phyloP scores from a whole-genome alignment of 2,113 vertebrate genomes.

The Daboia siamensis region DNA sequence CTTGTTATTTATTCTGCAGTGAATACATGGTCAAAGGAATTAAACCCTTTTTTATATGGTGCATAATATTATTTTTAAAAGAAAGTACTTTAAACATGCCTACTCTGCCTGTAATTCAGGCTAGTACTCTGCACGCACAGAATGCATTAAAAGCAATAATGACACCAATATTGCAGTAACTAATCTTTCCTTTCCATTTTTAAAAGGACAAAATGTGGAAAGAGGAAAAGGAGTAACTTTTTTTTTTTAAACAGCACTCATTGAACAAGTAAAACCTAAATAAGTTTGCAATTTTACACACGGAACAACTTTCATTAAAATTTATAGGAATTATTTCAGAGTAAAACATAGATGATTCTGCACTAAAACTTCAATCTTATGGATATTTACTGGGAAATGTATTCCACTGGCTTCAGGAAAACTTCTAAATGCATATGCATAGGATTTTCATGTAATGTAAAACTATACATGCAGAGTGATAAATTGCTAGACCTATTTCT shows the following conservation, averaged over 20 bases:
- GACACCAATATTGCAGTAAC: neutral
- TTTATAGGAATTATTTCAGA: neutral
- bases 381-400: neutral
- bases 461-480: too few relatives aligned
- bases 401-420: neutral
- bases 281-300: neutral
- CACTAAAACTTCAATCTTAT: neutral
- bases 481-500: slow-evolving; percentile 26
- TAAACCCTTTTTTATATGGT: neutral
- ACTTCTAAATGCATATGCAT: neutral
- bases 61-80: neutral
- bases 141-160: neutral
- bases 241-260: neutral
- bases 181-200: neutral
- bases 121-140: neutral
- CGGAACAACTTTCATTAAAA: neutral
- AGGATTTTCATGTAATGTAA: neutral
- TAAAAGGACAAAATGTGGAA: neutral
- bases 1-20: neutral
- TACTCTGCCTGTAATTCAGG: neutral
- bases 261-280: neutral
- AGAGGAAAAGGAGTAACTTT: neutral
- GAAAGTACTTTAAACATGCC: neutral
- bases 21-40: neutral
- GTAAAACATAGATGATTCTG: neutral